These are phyloP conservation scores for Proteles cristata DNA, from an alignment of 2,113 vertebrate species.

Conservation along the genomic window DNA sequence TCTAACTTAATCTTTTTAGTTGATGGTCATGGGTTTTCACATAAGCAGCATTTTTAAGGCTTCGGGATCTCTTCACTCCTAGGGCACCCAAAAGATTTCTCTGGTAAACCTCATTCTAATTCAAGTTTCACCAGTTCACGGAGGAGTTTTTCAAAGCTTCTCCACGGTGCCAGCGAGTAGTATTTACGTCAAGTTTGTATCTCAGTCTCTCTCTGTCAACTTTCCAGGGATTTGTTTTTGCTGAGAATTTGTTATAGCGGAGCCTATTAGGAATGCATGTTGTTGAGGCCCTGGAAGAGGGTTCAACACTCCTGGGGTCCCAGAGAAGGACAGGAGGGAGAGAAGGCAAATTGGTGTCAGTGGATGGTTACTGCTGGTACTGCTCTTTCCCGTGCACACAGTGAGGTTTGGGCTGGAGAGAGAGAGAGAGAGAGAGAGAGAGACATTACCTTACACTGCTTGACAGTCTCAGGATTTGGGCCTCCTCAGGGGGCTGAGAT, in stretches of 20 bases:
- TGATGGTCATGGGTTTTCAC: not conserved
- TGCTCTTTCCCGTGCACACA: not conserved
- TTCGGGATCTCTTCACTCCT: not conserved
- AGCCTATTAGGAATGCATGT: not conserved
- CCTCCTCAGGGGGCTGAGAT: not conserved
- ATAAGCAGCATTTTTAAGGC: not conserved
- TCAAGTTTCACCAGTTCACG: not conserved
- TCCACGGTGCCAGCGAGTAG: not conserved
- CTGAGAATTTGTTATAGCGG: not conserved
- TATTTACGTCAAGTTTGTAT: not conserved
- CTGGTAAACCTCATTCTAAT: not conserved
- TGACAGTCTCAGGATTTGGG: not conserved
- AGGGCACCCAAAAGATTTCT: not conserved
- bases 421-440: not conserved
- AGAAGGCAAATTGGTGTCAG: not conserved
- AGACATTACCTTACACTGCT: not conserved
- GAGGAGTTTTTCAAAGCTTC: not conserved
- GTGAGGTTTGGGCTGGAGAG: not conserved
- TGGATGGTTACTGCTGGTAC: not conserved
- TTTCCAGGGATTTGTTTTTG: conserved; percentile 31
- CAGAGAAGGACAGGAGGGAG: not conserved
- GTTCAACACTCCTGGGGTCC: not conserved
- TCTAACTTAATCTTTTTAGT: not conserved
- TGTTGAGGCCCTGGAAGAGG: not conserved
- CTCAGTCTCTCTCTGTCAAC: not conserved